Evolutionary conservation across 2,113 vertebrate genomes (phyloP), one percentile per base, ranked within the genome.

Genomic region (Oncorhynchus clarkii): DNA sequence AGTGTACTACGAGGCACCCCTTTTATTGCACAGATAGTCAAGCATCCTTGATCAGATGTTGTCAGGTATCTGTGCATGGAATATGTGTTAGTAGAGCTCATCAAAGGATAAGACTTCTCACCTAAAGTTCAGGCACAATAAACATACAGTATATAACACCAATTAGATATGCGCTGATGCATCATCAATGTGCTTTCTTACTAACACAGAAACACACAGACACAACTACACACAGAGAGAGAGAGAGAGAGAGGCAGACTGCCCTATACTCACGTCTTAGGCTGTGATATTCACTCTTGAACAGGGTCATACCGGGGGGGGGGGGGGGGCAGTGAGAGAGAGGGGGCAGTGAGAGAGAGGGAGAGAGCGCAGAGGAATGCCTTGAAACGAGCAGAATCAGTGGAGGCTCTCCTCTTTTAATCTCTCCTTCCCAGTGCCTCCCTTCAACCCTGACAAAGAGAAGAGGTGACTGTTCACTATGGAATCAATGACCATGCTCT

Each of bases 231-330:
- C n/a, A 68, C 2, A 70, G 34, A 69, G 18, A 68, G 27, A 69
- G 34, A 26, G 26, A 26, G 18, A 67, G 27, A 45, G 34, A 68
- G 5, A 69, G 31, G 34, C 31, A 39, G n/a, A 13, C 13, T 49
- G 45, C 7, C 26, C 18, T 34, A 48, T 22, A 73, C 78, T 84
- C 74, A 78, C 78, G 67, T 69, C 71, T 72, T 26, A 69, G 26
- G 31, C 75, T 73, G 82, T 34, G 64, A 59, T 66, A 71, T 27
- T 78, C 69, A 48, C 78, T 78, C 49, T 72, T 80, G 64, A 78
- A 78, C 13, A 34, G 73, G 66, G 45, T 82, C 69, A 70, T 59
- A 20, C 18, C 69, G 69, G 77, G 60, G 62, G 18, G 68, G 74
- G 9, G 70, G n/a, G 68, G 71, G 14, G 71, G 14, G 67, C 12